Conservation (phyloP, 1,140 invertebrate genomes). For the Drosophila gunungcola region DNA sequence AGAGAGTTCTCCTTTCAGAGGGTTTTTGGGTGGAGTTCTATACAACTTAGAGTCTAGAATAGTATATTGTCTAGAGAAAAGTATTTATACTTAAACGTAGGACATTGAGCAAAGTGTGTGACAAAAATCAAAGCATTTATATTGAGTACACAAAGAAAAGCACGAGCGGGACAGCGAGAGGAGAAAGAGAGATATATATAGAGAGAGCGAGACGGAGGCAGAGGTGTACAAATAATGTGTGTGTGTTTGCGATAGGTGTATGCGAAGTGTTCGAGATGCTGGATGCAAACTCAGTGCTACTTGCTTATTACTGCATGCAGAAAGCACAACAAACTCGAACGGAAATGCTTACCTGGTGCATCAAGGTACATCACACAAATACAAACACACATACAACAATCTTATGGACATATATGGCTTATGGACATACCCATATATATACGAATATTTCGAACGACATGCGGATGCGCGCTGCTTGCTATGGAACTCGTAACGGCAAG, state of each 20-base stretch:
- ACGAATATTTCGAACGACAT: constrained; percentile 47
- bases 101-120: constrained; percentile 33
- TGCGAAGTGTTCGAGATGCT: constrained; percentile 45
- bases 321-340: constrained; percentile 30
- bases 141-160: constrained; percentile 11
- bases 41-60: constrained; percentile 69
- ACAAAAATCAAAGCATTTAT: constrained; percentile 31
- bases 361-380: constrained; percentile 40
- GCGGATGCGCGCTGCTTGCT: constrained; percentile 77
- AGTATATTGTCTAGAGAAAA: constrained; percentile 55
- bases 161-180: constrained; percentile 30
- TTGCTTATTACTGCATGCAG: constrained; percentile 20
- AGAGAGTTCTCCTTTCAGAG: constrained; percentile 38
- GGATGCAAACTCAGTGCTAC: constrained; percentile 33
- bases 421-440: constrained; percentile 21
- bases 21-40: constrained; percentile 42
- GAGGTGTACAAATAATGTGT: constrained; percentile 34
- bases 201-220: constrained; percentile 7
- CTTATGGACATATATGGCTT: constrained; percentile 17
- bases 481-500: constrained; percentile 46
- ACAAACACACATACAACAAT: constrained; percentile 26
- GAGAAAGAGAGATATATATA: constrained; percentile 4
- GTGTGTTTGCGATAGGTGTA: constrained; percentile 19
- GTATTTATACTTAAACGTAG: constrained; percentile 40
- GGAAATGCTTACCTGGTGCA: constrained; percentile 49